A percentile compares a stretch with the other conserved stretches of the same genome.
Evolutionary conservation across 2,888 invertebrate genomes (phyloP).

Genomic region (Machimus rusticus): DNA sequence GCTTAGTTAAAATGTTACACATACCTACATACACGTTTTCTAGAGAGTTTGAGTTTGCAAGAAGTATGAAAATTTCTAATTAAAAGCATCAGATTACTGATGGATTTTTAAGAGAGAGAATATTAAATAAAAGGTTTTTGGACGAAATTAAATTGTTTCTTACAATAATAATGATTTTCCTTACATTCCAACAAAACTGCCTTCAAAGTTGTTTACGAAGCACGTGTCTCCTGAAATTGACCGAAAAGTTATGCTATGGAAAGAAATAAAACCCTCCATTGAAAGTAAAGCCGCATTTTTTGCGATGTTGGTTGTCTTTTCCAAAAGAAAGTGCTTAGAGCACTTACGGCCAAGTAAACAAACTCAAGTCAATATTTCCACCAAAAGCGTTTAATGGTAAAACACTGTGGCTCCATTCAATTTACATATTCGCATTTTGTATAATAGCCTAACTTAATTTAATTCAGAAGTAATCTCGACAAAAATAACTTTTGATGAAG

Average conservation of each 20-base stretch:
- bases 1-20: too few relatives aligned
- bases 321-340: background rate
- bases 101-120: background rate
- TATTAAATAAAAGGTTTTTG: background rate
- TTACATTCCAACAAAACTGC: background rate
- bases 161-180: background rate
- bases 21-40: too few relatives aligned
- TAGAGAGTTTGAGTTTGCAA: background rate
- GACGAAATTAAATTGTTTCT: background rate
- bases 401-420: background rate
- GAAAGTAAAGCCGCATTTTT: background rate
- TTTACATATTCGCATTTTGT: background rate
- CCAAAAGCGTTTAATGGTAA: too few relatives aligned
- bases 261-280: background rate
- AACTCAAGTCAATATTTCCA: too few relatives aligned
- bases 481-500: too few relatives aligned
- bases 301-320: background rate
- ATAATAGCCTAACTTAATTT: background rate
- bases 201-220: background rate
- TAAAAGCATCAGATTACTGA: background rate
- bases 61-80: background rate
- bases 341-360: background rate
- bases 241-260: background rate
- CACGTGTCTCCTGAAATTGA: background rate
- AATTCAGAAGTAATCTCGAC: too few relatives aligned